Conservation (phyloP, 2,113 vertebrate species). For the Tylochromis polylepis region DNA sequence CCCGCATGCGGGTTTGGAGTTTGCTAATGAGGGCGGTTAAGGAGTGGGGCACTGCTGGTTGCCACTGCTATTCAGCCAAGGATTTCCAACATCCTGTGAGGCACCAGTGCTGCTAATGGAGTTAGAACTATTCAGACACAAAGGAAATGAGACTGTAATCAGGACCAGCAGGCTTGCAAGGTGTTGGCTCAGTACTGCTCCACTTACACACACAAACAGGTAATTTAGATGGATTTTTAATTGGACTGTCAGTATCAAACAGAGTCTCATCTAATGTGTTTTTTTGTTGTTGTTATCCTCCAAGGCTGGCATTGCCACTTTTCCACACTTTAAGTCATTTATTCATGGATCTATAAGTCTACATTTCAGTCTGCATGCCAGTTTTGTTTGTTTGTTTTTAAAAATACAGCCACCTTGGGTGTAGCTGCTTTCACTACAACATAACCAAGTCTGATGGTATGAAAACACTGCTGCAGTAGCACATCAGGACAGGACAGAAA, state of each 20-base stretch:
- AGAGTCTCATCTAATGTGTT: background rate
- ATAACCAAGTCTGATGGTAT: background rate
- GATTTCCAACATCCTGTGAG: constrained; percentile 47
- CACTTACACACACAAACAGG: background rate
- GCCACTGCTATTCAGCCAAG: constrained; percentile 28
- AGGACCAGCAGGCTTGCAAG: constrained; percentile 3
- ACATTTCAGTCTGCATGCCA: background rate
- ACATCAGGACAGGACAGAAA: background rate
- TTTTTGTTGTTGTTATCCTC: background rate
- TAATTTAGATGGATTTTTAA: background rate
- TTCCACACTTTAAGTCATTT: background rate
- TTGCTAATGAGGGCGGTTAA: constrained; percentile 57
- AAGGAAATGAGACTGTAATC: constrained; percentile 26
- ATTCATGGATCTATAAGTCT: background rate
- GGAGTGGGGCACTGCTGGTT: constrained; percentile 9
- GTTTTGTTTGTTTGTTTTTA: too few relatives aligned
- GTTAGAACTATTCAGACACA: constrained; percentile 39
- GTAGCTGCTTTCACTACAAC: background rate
- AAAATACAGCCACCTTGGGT: background rate
- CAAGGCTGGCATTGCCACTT: background rate
- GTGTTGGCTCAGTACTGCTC: background rate
- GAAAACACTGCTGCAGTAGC: background rate
- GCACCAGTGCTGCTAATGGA: constrained; percentile 32
- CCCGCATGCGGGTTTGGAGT: background rate
- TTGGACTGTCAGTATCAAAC: background rate